A percentile compares a stretch with the other conserved stretches of the same genome.
These are phyloP conservation scores for Athrips mouffetella DNA, from an alignment of 2,888 invertebrate species.

Conservation along the genomic window DNA sequence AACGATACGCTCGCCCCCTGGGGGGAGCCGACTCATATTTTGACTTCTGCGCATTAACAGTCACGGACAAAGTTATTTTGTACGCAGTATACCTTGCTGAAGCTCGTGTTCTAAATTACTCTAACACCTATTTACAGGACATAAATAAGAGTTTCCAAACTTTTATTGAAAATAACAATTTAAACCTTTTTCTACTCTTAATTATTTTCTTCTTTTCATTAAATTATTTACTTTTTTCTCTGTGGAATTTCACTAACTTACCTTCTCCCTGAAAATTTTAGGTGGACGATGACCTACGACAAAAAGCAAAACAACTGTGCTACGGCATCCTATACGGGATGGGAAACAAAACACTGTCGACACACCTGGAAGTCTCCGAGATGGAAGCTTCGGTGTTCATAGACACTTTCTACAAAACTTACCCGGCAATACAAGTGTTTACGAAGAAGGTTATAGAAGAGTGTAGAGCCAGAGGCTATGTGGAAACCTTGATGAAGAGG, in stretches of 20 bases:
- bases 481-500: slow-evolving; percentile 90
- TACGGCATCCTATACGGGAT: slow-evolving; percentile 99
- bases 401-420: slow-evolving; percentile 87
- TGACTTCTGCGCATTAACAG: too few species aligned
- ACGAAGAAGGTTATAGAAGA: slow-evolving; percentile 73
- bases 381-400: slow-evolving; percentile 88
- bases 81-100: too few species aligned
- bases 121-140: too few species aligned
- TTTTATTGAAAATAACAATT: too few species aligned
- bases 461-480: slow-evolving; percentile 85
- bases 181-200: too few species aligned
- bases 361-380: slow-evolving; percentile 87
- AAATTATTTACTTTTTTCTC: too few species aligned
- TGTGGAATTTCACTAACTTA: too few species aligned
- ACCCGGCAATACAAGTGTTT: slow-evolving; percentile 83
- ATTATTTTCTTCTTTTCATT: too few species aligned
- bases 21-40: too few species aligned
- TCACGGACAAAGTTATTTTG: too few species aligned
- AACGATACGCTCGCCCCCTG: too few species aligned
- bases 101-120: too few species aligned
- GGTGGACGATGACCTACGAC: slow-evolving; percentile 87
- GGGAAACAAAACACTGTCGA: slow-evolving; percentile 89
- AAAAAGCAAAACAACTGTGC: slow-evolving; percentile 94
- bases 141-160: neutral
- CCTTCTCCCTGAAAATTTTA: slow-evolving; percentile 40